Evolutionary conservation across 1,140 invertebrate genomes (phyloP).

Genomic region (Mylabris phalerata): DNA sequence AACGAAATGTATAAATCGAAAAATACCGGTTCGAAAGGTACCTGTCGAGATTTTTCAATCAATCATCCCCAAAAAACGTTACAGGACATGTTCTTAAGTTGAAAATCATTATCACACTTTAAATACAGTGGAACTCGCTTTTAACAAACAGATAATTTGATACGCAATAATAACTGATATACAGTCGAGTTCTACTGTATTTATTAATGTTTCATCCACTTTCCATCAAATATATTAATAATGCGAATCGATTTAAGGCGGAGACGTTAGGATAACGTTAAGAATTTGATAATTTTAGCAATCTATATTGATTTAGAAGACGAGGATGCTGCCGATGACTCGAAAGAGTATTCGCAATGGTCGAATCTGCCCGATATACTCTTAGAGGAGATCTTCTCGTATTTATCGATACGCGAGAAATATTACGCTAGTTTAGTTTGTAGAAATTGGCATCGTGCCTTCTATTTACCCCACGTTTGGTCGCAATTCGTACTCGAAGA

Average conservation of each 20-base stretch:
- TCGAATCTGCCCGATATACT: slow-evolving; percentile 65
- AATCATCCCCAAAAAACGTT: slow-evolving; percentile 5
- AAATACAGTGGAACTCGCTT: too few species aligned
- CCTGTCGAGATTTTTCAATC: slow-evolving; percentile 1
- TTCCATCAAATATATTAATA: too few species aligned
- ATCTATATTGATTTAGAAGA: slow-evolving; percentile 54
- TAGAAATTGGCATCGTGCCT: slow-evolving; percentile 61
- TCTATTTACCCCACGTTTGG: slow-evolving; percentile 70
- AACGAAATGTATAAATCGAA: slow-evolving; percentile 29
- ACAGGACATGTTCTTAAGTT: slow-evolving; percentile 2
- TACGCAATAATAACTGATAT: too few species aligned
- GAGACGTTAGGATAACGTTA: too few species aligned
- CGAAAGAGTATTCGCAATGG: slow-evolving; percentile 56
- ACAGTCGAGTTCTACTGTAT: too few species aligned
- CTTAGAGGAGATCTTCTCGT: slow-evolving; percentile 69
- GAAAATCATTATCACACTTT: too few species aligned
- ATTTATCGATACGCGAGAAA: slow-evolving; percentile 59
- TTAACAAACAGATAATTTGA: too few species aligned
- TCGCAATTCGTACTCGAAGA: slow-evolving; percentile 65
- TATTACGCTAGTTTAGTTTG: slow-evolving; percentile 72
- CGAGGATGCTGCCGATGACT: slow-evolving; percentile 42
- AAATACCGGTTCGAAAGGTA: slow-evolving; percentile 32
- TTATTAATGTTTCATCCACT: too few species aligned
- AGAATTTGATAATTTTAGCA: slow-evolving; percentile 40
- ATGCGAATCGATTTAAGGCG: too few species aligned